Evolutionary conservation across 2,113 vertebrate species (phyloP).

Genomic region (Indicator maculatus): DNA sequence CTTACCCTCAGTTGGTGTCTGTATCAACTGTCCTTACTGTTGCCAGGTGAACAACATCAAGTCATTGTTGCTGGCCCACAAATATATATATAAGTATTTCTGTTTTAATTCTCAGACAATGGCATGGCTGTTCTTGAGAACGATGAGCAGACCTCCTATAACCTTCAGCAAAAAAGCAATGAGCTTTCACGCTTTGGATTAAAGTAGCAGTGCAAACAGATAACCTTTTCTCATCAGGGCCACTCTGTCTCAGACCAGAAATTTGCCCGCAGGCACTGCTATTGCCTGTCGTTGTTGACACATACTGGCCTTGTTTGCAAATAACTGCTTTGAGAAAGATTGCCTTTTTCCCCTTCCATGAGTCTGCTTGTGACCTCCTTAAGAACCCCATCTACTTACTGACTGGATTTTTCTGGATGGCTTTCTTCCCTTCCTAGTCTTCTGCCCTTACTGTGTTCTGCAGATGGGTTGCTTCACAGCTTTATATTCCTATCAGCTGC

Average conservation of each 20-base stretch:
- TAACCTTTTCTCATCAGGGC: background rate
- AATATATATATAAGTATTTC: background rate
- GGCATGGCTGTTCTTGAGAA: background rate
- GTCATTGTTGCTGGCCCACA: background rate
- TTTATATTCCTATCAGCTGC: background rate
- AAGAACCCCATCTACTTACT: background rate
- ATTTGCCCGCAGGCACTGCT: background rate
- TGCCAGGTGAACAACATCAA: background rate
- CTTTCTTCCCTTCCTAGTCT: background rate
- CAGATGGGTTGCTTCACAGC: background rate
- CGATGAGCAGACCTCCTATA: background rate
- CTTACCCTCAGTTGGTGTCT: background rate
- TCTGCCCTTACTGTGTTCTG: background rate
- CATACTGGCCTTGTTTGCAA: background rate
- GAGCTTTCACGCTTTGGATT: background rate
- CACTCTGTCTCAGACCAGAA: background rate
- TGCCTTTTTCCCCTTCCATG: accelerated
- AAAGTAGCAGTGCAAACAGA: background rate
- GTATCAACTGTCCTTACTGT: background rate
- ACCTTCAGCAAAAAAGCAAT: background rate
- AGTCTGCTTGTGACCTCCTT: background rate
- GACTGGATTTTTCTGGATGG: background rate
- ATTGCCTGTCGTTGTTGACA: background rate
- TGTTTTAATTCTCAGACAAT: background rate
- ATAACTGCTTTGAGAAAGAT: background rate